Conservation (phyloP, 2,888 invertebrate genomes). For the Heterodera filipjevi region DNA sequence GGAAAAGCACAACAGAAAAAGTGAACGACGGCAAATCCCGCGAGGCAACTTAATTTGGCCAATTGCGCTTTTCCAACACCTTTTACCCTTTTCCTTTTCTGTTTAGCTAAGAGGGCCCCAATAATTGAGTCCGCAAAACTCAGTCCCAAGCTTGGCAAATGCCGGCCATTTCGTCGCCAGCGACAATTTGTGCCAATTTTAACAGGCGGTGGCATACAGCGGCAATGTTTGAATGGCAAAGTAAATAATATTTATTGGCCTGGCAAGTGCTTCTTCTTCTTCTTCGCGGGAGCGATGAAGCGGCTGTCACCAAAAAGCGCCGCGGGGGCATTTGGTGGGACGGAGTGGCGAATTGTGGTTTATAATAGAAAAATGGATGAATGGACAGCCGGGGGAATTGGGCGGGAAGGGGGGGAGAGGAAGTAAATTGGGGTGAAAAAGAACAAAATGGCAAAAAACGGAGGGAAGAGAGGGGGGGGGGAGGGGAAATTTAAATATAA, state of each 20-base stretch:
- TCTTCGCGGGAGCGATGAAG: background rate
- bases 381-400: background rate
- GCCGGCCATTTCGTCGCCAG: too few relatives aligned
- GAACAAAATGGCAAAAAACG: background rate
- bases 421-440: background rate
- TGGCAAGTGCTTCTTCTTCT: slow-evolving; percentile 1
- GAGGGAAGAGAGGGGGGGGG: too few relatives aligned
- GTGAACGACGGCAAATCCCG: background rate
- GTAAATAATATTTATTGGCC: background rate
- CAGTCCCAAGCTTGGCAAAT: background rate
- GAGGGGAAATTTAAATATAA: too few relatives aligned
- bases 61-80: background rate
- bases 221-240: background rate
- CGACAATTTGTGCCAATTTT: too few relatives aligned
- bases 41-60: background rate
- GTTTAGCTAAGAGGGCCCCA: background rate
- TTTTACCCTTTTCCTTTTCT: background rate
- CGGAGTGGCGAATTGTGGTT: background rate
- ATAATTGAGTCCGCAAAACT: background rate
- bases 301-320: background rate
- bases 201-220: too few relatives aligned
- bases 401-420: background rate
- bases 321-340: background rate
- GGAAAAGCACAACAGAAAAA: background rate
- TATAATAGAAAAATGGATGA: background rate